Conservation (phyloP, 2,888 invertebrate genomes). For the Mesorhabditis belari region DNA sequence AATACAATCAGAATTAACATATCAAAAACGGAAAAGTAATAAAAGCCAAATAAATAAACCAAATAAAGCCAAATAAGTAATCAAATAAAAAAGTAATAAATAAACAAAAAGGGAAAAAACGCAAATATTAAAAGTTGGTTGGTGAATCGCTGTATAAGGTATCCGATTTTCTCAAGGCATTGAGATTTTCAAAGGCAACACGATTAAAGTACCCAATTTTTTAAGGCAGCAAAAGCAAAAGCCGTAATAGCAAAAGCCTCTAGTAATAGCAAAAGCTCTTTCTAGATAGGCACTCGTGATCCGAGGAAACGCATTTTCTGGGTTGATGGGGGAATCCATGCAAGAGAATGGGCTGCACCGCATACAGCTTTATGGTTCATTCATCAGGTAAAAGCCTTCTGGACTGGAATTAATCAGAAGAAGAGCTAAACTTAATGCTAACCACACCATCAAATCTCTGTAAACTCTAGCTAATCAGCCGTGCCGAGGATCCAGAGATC, state of each 20-base stretch:
- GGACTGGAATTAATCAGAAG: not conserved
- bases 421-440: not conserved
- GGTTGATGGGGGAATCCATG: constrained; percentile 52
- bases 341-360: constrained; percentile 52
- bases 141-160: too few relatives aligned
- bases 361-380: constrained; percentile 52
- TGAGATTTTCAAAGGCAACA: too few relatives aligned
- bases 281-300: constrained; percentile 42
- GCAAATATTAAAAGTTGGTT: too few relatives aligned
- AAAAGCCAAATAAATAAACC: too few relatives aligned
- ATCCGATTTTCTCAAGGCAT: too few relatives aligned
- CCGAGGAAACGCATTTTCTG: constrained; percentile 45
- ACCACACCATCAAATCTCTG: not conserved
- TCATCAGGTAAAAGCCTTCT: constrained; percentile 35
- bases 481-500: constrained; percentile 39
- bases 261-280: not conserved
- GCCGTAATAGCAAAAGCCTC: not conserved
- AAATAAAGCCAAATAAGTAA: too few relatives aligned
- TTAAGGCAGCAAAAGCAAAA: too few relatives aligned
- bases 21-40: too few relatives aligned
- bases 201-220: too few relatives aligned
- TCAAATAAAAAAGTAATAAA: too few relatives aligned
- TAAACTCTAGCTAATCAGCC: constrained; percentile 38
- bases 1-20: too few relatives aligned
- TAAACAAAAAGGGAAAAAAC: too few relatives aligned